These are phyloP conservation scores for Tragelaphus buxtoni DNA, from an alignment of 2,113 vertebrate genomes.

Conservation along the genomic window DNA sequence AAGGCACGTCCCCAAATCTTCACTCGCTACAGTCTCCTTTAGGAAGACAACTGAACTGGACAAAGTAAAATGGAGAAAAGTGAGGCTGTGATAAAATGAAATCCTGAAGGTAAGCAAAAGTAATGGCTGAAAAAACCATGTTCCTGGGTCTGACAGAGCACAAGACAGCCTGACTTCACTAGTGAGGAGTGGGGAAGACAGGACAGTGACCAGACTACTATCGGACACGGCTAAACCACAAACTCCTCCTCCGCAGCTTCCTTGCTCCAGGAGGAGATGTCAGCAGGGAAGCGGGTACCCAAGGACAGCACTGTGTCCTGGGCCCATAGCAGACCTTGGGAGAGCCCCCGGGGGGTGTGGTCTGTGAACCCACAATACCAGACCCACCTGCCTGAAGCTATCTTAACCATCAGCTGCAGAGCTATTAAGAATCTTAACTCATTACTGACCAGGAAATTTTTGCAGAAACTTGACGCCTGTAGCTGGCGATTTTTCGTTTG, in stretches of 20 bases:
- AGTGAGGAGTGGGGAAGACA: background rate
- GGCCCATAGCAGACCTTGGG: background rate
- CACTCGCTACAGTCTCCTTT: background rate
- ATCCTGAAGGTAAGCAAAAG: background rate
- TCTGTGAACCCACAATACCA: background rate
- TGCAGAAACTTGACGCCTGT: background rate
- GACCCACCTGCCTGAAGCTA: background rate
- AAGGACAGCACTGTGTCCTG: fast-evolving
- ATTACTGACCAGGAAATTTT: background rate
- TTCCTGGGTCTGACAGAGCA: background rate
- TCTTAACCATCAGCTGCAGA: background rate
- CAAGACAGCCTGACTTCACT: background rate
- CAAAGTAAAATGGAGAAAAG: background rate
- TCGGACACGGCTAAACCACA: background rate
- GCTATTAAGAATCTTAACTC: background rate
- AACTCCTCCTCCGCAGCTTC: background rate
- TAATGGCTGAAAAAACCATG: background rate
- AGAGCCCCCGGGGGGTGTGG: background rate
- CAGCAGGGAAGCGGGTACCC: background rate
- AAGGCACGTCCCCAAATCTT: background rate
- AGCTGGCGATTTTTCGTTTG: background rate
- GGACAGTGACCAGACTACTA: background rate
- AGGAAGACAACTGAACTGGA: background rate
- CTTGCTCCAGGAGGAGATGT: background rate
- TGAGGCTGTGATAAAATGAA: background rate